phyloP scores from a whole-genome alignment of 1,140 invertebrate genomes.

The Bemisia tabaci region DNA sequence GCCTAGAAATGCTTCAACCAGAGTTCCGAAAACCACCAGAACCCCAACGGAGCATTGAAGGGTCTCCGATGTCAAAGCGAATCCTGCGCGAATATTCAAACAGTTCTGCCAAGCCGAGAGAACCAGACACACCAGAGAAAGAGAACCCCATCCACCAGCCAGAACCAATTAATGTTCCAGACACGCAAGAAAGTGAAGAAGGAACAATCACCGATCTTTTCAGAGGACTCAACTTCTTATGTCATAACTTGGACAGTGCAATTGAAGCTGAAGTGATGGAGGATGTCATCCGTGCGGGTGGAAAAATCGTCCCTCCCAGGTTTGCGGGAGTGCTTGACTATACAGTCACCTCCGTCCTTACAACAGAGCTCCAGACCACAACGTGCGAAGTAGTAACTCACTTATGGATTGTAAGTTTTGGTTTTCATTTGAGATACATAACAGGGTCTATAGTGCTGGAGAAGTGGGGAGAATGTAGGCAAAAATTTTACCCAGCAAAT shows the following conservation, averaged over 20 bases:
- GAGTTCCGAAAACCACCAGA: background rate
- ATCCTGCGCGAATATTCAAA: background rate
- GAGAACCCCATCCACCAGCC: no score
- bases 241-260: background rate
- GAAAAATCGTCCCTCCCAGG: slow-evolving; percentile 30
- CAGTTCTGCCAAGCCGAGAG: background rate
- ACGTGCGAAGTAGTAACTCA: slow-evolving; percentile 39
- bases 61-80: background rate
- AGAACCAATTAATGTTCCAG: background rate
- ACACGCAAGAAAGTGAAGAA: background rate
- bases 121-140: background rate
- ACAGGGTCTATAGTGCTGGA: no score
- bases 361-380: slow-evolving; percentile 28
- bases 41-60: background rate
- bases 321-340: slow-evolving; percentile 39
- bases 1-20: background rate
- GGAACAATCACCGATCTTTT: background rate
- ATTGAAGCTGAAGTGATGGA: background rate
- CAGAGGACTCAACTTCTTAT: background rate
- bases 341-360: slow-evolving; percentile 35
- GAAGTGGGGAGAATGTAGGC: no score
- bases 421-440: no score
- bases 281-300: slow-evolving; percentile 22
- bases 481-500: no score
- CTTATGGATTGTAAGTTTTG: slow-evolving; percentile 38